Evolutionary conservation across 2,113 vertebrate genomes (phyloP).

Genomic region (Tragelaphus scriptus): DNA sequence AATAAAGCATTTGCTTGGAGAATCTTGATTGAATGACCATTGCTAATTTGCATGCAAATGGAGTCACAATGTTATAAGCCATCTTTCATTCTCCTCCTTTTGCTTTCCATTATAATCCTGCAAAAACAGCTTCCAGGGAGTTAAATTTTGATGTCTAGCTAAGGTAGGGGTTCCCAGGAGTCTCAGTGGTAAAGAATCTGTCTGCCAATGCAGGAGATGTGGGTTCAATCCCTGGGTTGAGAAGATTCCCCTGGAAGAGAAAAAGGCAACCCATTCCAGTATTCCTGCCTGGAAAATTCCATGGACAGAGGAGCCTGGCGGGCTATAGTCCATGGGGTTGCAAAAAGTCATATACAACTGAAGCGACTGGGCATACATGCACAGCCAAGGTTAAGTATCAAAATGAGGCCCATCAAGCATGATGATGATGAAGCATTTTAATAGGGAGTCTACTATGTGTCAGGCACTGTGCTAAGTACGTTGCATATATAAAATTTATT

Average conservation of each 20-base stretch:
- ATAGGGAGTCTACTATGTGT: not conserved
- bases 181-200: not conserved
- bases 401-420: not conserved
- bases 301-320: not conserved
- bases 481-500: not conserved
- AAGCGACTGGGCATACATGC: not conserved
- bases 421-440: not conserved
- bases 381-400: not conserved
- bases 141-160: not conserved
- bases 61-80: not conserved
- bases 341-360: not conserved
- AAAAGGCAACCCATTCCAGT: not conserved
- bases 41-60: not conserved
- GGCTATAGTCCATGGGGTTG: not conserved
- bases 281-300: not conserved
- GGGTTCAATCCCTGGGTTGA: not conserved
- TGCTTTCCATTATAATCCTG: not conserved
- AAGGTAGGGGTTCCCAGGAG: not conserved
- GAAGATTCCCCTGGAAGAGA: not conserved
- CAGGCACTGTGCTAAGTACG: not conserved
- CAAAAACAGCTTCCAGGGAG: not conserved
- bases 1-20: not conserved
- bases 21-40: not conserved
- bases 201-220: not conserved
- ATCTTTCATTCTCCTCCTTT: not conserved